These are phyloP conservation scores for Acropternis orthonyx DNA, from an alignment of 2,797 vertebrate species.

Conservation along the genomic window DNA sequence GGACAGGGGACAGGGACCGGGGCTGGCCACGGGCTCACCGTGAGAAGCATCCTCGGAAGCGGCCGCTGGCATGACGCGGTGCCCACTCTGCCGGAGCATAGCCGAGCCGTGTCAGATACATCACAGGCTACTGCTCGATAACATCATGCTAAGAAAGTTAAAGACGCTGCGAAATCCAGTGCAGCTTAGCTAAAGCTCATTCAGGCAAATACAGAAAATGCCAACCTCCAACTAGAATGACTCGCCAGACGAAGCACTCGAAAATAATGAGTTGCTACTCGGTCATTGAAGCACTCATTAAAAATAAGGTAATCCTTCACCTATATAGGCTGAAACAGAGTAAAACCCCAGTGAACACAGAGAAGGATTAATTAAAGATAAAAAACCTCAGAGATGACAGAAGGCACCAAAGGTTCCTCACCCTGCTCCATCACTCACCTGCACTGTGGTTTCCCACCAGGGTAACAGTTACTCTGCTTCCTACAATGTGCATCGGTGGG, in stretches of 20 bases:
- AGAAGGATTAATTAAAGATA: not conserved
- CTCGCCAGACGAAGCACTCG: not conserved
- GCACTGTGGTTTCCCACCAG: not conserved
- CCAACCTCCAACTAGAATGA: not conserved
- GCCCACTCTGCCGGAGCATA: not conserved
- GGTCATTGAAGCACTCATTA: not conserved
- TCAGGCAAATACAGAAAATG: not conserved
- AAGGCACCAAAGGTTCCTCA: not conserved
- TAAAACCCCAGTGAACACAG: not conserved
- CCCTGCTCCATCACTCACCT: not conserved
- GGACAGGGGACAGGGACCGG: too few species aligned
- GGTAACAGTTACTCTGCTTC: not conserved
- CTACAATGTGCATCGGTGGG: accelerated
- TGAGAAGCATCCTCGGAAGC: accelerated
- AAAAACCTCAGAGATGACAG: too few species aligned
- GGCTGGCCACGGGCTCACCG: not conserved
- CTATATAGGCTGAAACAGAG: not conserved
- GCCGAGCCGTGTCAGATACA: accelerated
- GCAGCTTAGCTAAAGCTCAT: too few species aligned
- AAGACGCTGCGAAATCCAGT: not conserved
- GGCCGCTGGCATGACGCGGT: accelerated
- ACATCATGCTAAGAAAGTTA: accelerated
- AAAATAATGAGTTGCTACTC: not conserved
- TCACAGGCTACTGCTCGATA: accelerated
- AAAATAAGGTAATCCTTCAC: not conserved